These are phyloP conservation scores for Gambusia yucatana DNA, from an alignment of 2,797 vertebrate species.

Conservation along the genomic window DNA sequence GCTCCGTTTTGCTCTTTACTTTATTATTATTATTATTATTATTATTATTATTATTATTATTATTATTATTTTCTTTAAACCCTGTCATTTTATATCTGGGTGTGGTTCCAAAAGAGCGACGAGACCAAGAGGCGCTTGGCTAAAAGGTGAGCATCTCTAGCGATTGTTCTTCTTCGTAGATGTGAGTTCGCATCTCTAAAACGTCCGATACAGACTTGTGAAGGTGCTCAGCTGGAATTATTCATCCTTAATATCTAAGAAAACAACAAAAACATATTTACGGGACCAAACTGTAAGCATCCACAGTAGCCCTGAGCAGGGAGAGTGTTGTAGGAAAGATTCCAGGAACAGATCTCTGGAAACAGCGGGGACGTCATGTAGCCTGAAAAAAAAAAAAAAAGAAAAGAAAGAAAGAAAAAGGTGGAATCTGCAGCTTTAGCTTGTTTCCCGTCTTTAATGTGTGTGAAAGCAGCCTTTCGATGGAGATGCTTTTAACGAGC, in stretches of 20 bases:
- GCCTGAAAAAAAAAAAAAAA: constrained; percentile 1
- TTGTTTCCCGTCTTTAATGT: not conserved
- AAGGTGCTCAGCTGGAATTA: constrained; percentile 47
- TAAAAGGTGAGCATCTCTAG: not conserved
- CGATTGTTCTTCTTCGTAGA: not conserved
- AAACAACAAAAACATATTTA: constrained; percentile 15
- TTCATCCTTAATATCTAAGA: constrained; percentile 17
- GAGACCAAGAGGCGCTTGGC: constrained; percentile 23
- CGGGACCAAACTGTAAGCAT: constrained; percentile 43
- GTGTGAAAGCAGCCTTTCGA: constrained; percentile 7
- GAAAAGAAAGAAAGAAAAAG: not conserved
- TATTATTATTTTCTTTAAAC: not conserved
- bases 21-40: not conserved
- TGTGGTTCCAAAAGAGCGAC: constrained; percentile 16
- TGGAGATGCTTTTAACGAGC: constrained; percentile 9
- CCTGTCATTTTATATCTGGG: constrained; percentile 21
- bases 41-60: not conserved
- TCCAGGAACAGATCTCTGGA: constrained; percentile 3
- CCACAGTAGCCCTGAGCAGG: constrained; percentile 8
- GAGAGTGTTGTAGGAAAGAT: constrained; percentile 4
- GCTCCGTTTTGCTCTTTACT: constrained; percentile 36
- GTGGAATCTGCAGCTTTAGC: constrained; percentile 12
- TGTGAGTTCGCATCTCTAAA: not conserved
- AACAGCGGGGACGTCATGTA: constrained; percentile 19
- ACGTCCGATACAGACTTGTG: constrained; percentile 17